Base-by-base conservation (phyloP, 2,888 invertebrate species). In the Oligia fasciuncula region DNA sequence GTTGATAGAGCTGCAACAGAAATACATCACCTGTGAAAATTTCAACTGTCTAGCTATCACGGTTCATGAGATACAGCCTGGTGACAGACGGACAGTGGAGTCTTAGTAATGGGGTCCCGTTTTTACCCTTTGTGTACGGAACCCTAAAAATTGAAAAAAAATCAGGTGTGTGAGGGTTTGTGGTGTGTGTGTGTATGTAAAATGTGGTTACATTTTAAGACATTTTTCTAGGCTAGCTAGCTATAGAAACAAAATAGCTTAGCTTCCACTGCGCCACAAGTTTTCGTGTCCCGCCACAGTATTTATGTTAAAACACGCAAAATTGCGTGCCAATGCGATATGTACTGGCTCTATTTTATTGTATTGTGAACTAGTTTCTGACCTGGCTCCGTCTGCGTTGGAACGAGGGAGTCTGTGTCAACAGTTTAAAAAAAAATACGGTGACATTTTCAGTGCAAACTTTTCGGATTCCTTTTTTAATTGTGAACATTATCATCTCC, bases 231-330 rank as follows among this genome's bases (percentile, higher is more conserved):
- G 11, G 51, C 62, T 62, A 73, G 0, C 1, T 6, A 23, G 46
- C n/a, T 49, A n/a, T 29, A 67, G 14, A 67, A 43, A 23, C 0
- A 35, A 60, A 23, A 78, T 57, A 76, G 69, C 70, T 23, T 77
- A 77, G 77, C 88, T 72, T 76, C 0, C 0, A n/a, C 35, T 85
- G 19, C 11, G 0, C 0, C 13, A 74, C 72, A 1, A 35, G 43
- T 40, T 85, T 68, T 8, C 85, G 74, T 88, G 88, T 68, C 54
- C 23, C 19, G 46, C 60, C n/a, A 43, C 54, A 66, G 17, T 85
- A 71, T 87, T 85, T 77, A 73, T 65, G 54, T 68, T 65, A 4
- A 0, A 62, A 83, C 86, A 86, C 88, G 86, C 88, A 73, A 86
- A 86, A 77, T 83, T 68, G 88, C 86, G 86, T 86, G 86, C 72